phyloP scores from a whole-genome alignment of 1,140 invertebrate genomes.

The Olivierus martensii region DNA sequence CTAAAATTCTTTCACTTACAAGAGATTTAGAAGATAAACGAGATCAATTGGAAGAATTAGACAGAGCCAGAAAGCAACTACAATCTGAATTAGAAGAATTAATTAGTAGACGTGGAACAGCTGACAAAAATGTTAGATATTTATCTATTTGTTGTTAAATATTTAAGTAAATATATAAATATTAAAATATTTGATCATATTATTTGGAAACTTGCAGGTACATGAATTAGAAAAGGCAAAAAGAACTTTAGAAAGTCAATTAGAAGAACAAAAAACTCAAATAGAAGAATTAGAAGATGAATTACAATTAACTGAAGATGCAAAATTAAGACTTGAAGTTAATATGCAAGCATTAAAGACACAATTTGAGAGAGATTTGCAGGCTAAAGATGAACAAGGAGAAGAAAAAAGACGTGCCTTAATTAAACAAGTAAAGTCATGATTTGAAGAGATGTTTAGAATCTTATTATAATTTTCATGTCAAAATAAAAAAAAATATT shows the following conservation, averaged over 20 bases:
- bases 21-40: constrained; percentile 80
- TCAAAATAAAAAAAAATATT: not conserved
- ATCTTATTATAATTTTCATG: not conserved
- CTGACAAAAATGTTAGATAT: constrained; percentile 75
- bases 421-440: constrained; percentile 61
- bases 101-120: constrained; percentile 85
- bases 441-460: not conserved
- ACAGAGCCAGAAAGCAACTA: constrained; percentile 64
- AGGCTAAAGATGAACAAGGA: constrained; percentile 83
- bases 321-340: constrained; percentile 89
- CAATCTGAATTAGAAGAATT: constrained; percentile 91
- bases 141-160: too few species aligned
- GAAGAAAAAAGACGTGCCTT: constrained; percentile 89
- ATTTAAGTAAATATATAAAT: too few species aligned
- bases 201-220: constrained; percentile 6
- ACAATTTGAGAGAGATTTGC: constrained; percentile 85
- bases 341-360: constrained; percentile 93
- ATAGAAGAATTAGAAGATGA: constrained; percentile 98
- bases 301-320: constrained; percentile 90
- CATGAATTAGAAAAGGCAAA: constrained; percentile 96
- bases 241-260: constrained; percentile 74
- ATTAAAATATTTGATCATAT: too few species aligned
- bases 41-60: constrained; percentile 79
- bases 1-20: constrained; percentile 74
- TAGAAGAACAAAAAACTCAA: constrained; percentile 81